Evolutionary conservation across 1,140 invertebrate species (phyloP), one percentile per base, ranked within the genome.

Genomic region (Streblospio benedicti): DNA sequence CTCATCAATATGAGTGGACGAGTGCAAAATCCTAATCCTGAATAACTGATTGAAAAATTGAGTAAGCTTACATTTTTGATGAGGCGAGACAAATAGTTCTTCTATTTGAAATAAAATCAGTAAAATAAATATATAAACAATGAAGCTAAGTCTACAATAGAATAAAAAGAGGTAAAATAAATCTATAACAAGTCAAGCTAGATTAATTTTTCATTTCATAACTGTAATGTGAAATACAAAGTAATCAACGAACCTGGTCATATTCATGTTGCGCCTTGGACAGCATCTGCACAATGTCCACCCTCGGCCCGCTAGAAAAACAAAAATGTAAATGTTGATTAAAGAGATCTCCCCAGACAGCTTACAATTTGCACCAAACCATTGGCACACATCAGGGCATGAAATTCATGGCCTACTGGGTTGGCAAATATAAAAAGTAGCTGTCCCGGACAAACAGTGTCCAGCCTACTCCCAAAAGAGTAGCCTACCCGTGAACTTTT

Each of bases 241-340:
- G 35, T 38, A 9, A 38, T 38, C 9, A 25, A 49, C 60, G 53
- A 57, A 70, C 71, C 64, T 69, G 69, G 49, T 68, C 71, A 69
- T 76, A 75, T 62, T 75, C 88, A 72, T 91, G 85, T 72, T 92
- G 89, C 3, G 90, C 90, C 77, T 89, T 90, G 59, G 85, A 87
- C n/a, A 93, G 78, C 86, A 93, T 87, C 70, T 86, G 86, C 69
- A 91, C 87, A 75, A 92, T 90, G 74, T 91, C 89, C 3, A 88
- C 83, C n/a, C n/a, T n/a, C n/a, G n/a, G n/a, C n/a, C n/a, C n/a
- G n/a, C 59, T 77, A 80, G n/a, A n/a, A n/a, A n/a, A n/a, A n/a
- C n/a, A n/a, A n/a, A n/a, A n/a, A n/a, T n/a, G n/a, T n/a, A n/a
- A n/a, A n/a, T n/a, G n/a, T n/a, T n/a, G n/a, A n/a, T n/a, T n/a